These are phyloP conservation scores for Rhizoglyphus robini DNA, from an alignment of 1,140 invertebrate genomes.

Conservation along the genomic window DNA sequence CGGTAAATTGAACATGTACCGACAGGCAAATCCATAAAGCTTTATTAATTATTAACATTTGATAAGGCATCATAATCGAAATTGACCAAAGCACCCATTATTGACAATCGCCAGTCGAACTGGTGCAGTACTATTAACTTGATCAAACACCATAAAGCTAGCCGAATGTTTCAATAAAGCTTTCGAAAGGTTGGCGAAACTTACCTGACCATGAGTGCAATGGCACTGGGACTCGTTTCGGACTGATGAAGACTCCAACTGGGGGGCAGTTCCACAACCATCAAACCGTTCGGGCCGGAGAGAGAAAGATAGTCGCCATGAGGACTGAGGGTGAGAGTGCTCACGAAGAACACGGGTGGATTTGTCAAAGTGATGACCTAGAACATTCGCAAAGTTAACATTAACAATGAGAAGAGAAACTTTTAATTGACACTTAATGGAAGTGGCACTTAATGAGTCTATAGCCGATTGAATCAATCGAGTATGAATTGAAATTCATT, in stretches of 20 bases:
- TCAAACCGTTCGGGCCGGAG: constrained; percentile 32
- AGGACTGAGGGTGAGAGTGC: constrained; percentile 31
- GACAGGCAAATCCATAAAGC: background rate
- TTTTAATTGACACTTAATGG: background rate
- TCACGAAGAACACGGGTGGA: constrained; percentile 33
- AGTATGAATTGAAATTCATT: background rate
- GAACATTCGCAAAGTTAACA: background rate
- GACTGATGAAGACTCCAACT: constrained; percentile 25
- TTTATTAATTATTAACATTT: constrained; percentile 12
- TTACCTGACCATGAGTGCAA: background rate
- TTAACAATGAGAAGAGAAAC: background rate
- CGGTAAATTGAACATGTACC: background rate
- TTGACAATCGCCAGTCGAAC: constrained; percentile 28
- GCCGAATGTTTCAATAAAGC: background rate
- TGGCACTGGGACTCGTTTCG: background rate
- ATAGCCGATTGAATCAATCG: background rate
- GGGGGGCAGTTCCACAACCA: constrained; percentile 33
- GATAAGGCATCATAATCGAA: constrained; percentile 2
- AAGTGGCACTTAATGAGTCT: background rate
- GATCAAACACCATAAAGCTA: background rate
- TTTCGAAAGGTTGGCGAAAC: background rate
- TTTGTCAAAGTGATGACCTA: constrained; percentile 30
- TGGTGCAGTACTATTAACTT: constrained; percentile 21
- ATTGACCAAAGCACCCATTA: constrained; percentile 30
- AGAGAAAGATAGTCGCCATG: constrained; percentile 31